Conservation (phyloP, 1,140 invertebrate genomes). For the Pseudomyrmex cubaensis region DNA sequence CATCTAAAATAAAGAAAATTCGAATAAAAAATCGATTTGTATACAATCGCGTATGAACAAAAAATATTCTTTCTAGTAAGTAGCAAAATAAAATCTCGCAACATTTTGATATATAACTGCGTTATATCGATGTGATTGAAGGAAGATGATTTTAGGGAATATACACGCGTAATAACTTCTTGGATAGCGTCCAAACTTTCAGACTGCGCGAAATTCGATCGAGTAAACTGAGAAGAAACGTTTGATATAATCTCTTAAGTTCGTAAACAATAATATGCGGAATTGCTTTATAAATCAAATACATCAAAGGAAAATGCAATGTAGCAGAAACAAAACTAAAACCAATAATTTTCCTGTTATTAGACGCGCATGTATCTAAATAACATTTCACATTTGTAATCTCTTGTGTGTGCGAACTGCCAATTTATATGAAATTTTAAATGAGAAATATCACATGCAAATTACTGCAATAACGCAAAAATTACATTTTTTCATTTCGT, state of each 20-base stretch:
- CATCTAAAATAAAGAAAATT: constrained; percentile 9
- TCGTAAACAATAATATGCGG: not conserved
- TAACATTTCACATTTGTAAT: constrained; percentile 15
- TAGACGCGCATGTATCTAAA: not conserved
- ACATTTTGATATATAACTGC: constrained; percentile 10
- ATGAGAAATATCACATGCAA: constrained; percentile 5
- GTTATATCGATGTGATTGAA: not conserved
- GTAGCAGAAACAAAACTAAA: not conserved
- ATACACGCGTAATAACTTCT: constrained; percentile 39
- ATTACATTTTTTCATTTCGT: constrained; percentile 12
- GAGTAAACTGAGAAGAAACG: constrained; percentile 19
- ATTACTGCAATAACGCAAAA: constrained; percentile 2
- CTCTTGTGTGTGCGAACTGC: not conserved
- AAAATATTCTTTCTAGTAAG: not conserved
- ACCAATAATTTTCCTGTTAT: constrained; percentile 1
- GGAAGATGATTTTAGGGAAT: not conserved
- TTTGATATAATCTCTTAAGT: constrained; percentile 19
- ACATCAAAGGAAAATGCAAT: not conserved
- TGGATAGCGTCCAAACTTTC: constrained; percentile 37
- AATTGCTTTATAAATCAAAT: constrained; percentile 23
- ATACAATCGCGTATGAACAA: not conserved
- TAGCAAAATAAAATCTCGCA: constrained; percentile 27
- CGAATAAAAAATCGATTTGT: constrained; percentile 29
- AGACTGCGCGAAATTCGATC: constrained; percentile 13
- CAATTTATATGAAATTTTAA: constrained; percentile 9